Percentiles rank a stretch among this genome's conserved stretches.
Conservation (phyloP, 2,797 vertebrate genomes). For the Centroberyx gerrardi region DNA sequence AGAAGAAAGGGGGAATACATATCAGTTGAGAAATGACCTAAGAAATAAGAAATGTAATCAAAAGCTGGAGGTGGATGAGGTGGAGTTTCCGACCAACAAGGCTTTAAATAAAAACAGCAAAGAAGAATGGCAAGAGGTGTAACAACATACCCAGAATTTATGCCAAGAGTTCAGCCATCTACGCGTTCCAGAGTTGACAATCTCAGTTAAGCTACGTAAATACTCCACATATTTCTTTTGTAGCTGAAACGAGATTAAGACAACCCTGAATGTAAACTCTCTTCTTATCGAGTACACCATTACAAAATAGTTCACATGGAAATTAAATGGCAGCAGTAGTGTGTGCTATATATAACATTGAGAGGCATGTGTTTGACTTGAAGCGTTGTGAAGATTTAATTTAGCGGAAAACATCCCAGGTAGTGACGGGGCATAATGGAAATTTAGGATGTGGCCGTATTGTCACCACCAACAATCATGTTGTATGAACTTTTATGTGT, state of each 20-base stretch:
- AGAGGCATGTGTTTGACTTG: conserved; percentile 28
- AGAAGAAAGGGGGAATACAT: conserved; percentile 12
- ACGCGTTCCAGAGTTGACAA: conserved; percentile 25
- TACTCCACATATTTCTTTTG: conserved; percentile 32
- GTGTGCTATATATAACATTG: conserved; percentile 23
- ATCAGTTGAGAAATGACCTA: conserved; percentile 10
- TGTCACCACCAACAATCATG: conserved; percentile 6
- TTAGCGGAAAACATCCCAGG: conserved; percentile 14
- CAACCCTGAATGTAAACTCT: conserved; percentile 48
- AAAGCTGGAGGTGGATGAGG: conserved; percentile 17
- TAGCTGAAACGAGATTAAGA: conserved; percentile 56
- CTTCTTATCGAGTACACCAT: background rate
- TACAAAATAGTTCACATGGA: conserved; percentile 37
- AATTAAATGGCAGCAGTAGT: conserved; percentile 24
- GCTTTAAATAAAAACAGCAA: background rate
- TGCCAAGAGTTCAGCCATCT: conserved; percentile 22
- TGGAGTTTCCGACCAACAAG: background rate
- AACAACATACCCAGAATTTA: conserved; percentile 4
- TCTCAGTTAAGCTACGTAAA: conserved; percentile 22
- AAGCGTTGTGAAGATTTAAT: conserved; percentile 40
- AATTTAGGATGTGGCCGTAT: conserved; percentile 7
- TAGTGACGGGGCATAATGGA: conserved; percentile 13
- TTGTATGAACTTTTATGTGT: conserved; percentile 17
- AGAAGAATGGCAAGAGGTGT: background rate
- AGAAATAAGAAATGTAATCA: conserved; percentile 6